phyloP scores from a whole-genome alignment of 2,797 vertebrate genomes.

The Parotocinclus haroldoi region DNA sequence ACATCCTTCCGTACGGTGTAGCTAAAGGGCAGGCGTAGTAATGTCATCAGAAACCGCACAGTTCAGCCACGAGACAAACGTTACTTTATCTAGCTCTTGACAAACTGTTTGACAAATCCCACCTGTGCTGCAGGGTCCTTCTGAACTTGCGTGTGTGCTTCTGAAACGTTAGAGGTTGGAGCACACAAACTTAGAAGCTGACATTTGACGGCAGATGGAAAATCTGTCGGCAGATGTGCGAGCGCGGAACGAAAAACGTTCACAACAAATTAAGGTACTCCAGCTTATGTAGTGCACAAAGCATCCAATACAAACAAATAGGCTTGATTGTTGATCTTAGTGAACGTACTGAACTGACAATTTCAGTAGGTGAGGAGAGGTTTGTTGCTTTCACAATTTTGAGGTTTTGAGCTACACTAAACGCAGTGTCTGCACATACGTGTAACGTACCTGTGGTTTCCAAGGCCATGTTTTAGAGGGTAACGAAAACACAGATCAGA shows the following conservation, averaged over 20 bases:
- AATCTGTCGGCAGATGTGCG: not conserved
- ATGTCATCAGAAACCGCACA: constrained; percentile 10
- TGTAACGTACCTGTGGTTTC: constrained; percentile 23
- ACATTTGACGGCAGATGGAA: not conserved
- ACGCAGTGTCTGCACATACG: not conserved
- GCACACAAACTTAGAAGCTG: not conserved
- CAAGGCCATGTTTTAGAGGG: not conserved
- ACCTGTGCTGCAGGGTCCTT: not conserved
- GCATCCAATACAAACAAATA: no score
- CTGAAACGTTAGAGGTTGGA: no score
- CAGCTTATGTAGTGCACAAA: no score
- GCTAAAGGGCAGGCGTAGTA: not conserved
- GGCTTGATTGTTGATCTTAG: no score
- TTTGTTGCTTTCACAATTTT: constrained; percentile 8
- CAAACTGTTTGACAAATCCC: not conserved
- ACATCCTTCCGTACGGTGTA: constrained; percentile 17
- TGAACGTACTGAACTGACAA: no score
- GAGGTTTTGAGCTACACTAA: constrained; percentile 6
- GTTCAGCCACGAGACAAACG: not conserved
- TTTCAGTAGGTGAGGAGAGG: not conserved
- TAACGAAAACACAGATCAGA: constrained; percentile 19
- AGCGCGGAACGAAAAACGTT: no score
- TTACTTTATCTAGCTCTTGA: not conserved
- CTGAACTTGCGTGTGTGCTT: no score
- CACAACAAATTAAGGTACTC: no score